A percentile compares a stretch with the other conserved stretches of the same genome.
Conservation (phyloP, 2,113 vertebrate species). For the Euleptes europaea region DNA sequence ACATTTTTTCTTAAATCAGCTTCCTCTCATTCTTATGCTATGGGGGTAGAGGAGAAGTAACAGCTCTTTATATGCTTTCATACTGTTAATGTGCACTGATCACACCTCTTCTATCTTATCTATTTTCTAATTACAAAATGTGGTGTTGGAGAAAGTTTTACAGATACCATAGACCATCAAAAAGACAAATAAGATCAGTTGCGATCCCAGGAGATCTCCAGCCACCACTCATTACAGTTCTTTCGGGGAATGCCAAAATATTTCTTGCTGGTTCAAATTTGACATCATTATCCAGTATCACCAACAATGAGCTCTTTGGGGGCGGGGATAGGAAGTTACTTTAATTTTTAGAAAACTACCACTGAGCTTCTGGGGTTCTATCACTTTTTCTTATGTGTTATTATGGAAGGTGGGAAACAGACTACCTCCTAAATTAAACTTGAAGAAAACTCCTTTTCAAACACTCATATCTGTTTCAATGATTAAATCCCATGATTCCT, state of each 20-base stretch:
- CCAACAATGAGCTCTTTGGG: neutral
- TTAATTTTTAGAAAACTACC: neutral
- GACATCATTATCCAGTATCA: neutral
- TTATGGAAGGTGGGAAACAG: neutral
- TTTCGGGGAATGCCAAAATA: neutral
- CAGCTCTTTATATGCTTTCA: no score
- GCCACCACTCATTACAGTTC: no score
- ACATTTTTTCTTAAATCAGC: neutral
- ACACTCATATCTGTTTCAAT: neutral
- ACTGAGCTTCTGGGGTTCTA: neutral
- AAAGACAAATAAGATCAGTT: no score
- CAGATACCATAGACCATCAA: no score
- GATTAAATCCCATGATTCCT: neutral
- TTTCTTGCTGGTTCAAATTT: neutral
- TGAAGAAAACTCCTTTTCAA: neutral
- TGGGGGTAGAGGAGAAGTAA: neutral
- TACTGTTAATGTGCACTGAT: no score
- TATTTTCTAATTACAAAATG: neutral
- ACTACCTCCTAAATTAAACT: neutral
- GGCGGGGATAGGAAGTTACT: neutral
- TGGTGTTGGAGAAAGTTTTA: no score
- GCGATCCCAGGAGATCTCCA: no score
- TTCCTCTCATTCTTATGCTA: neutral
- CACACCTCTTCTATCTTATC: neutral
- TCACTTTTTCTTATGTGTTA: neutral